Evolutionary conservation across 92 coral and sea anemone species (phyloP).

Genomic region (Montipora capitata): DNA sequence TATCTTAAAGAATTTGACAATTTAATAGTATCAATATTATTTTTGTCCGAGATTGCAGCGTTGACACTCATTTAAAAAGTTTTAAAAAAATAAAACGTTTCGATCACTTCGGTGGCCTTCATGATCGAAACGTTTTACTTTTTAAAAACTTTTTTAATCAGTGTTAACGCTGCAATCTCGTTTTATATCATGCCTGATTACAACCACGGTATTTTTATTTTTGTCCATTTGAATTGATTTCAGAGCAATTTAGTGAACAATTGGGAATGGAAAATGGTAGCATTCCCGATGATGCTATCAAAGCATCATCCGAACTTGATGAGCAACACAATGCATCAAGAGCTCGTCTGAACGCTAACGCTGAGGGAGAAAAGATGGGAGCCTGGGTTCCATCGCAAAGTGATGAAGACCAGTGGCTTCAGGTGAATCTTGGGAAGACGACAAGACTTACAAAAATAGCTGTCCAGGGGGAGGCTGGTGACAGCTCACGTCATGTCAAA

Average conservation of each 20-base stretch:
- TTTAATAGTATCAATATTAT: too few species aligned
- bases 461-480: conserved; percentile 85
- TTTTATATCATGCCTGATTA: too few species aligned
- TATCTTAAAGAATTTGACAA: too few species aligned
- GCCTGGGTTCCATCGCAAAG: conserved; percentile 86
- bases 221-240: too few species aligned
- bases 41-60: too few species aligned
- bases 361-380: conserved; percentile 85
- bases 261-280: conserved; percentile 83
- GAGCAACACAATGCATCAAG: conserved; percentile 79
- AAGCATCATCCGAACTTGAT: conserved; percentile 85
- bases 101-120: too few species aligned
- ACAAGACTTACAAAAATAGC: conserved; percentile 69
- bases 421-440: conserved; percentile 84
- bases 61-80: too few species aligned
- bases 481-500: conserved; percentile 77
- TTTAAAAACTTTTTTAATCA: too few species aligned
- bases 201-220: too few species aligned
- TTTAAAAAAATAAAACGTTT: too few species aligned
- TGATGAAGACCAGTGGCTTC: conserved; percentile 89
- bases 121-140: too few species aligned
- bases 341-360: conserved; percentile 81
- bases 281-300: conserved; percentile 78
- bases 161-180: too few species aligned
- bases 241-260: conserved; percentile 73